Conservation (phyloP, 2,797 vertebrate genomes). For the Hydrophis major region DNA sequence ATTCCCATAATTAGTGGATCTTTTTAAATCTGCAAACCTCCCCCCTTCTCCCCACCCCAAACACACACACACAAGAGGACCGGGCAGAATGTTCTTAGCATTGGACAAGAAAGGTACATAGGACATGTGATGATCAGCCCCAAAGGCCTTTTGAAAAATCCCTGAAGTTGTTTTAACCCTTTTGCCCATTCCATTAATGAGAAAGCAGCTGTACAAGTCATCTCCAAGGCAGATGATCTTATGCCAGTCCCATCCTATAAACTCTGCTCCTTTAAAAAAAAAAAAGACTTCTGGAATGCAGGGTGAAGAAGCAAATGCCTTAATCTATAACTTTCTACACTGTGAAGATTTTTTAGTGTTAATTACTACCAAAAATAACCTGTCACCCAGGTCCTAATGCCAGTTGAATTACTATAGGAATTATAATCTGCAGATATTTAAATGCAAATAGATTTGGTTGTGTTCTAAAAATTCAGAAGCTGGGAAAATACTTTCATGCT, state of each 20-base stretch:
- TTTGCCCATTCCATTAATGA: slow-evolving; percentile 59
- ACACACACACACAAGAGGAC: neutral
- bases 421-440: neutral
- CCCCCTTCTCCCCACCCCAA: no score
- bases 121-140: slow-evolving; percentile 68
- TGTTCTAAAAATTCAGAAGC: slow-evolving; percentile 2
- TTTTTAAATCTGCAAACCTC: slow-evolving; percentile 33
- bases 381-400: slow-evolving; percentile 13
- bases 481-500: neutral
- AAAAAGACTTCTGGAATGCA: slow-evolving; percentile 20
- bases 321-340: slow-evolving; percentile 40
- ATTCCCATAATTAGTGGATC: slow-evolving; percentile 42
- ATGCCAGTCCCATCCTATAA: slow-evolving; percentile 62
- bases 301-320: slow-evolving; percentile 40
- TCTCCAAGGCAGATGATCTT: slow-evolving; percentile 72
- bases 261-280: slow-evolving; percentile 59
- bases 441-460: slow-evolving; percentile 14
- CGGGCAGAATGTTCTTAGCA: neutral
- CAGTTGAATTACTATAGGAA: slow-evolving; percentile 15
- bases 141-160: slow-evolving; percentile 71
- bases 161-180: slow-evolving; percentile 51
- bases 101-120: slow-evolving; percentile 55
- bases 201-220: slow-evolving; percentile 56
- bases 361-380: slow-evolving; percentile 18
- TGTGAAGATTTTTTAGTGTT: slow-evolving; percentile 35